phyloP scores from a whole-genome alignment of 2,888 invertebrate genomes.

The Lacanobia oleracea region DNA sequence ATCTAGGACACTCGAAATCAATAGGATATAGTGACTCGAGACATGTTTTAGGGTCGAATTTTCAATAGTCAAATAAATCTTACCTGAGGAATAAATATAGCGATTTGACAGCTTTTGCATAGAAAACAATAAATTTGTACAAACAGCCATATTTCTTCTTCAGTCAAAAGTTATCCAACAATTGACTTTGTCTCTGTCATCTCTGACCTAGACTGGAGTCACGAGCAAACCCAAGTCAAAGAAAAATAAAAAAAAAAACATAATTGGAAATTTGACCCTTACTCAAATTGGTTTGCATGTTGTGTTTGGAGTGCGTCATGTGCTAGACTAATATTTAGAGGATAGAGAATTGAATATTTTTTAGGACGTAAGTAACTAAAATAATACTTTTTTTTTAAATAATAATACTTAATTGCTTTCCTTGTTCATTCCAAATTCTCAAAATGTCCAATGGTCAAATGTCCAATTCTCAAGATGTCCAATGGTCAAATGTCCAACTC shows the following conservation, averaged over 20 bases:
- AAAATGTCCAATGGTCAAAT: no score
- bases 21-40: neutral
- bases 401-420: neutral
- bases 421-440: no score
- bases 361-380: neutral
- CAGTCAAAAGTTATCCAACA: neutral
- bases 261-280: neutral
- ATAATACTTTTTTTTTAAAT: neutral
- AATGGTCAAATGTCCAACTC: no score
- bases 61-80: neutral
- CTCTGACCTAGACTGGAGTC: no score
- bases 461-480: no score
- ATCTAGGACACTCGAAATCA: neutral
- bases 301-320: neutral
- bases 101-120: neutral
- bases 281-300: conserved; percentile 15
- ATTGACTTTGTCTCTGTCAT: neutral
- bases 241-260: no score
- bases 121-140: no score
- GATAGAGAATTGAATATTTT: neutral
- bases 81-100: neutral
- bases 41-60: neutral
- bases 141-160: neutral
- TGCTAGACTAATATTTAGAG: conserved; percentile 3
- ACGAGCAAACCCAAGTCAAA: no score